phyloP scores from a whole-genome alignment of 2,797 vertebrate genomes.

The Emys orbicularis region DNA sequence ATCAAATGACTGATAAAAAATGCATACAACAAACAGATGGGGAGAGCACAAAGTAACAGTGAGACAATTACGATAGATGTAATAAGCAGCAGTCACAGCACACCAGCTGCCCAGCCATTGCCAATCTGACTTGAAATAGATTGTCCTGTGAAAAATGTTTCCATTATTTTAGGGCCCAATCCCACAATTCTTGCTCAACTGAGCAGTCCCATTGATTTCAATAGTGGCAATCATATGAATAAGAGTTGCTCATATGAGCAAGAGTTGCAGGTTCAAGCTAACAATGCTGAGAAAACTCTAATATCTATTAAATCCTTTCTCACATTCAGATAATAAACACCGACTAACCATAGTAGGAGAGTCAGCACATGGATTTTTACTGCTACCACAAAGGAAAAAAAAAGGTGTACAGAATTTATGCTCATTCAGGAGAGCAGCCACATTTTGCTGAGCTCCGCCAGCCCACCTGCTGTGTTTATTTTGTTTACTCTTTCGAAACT shows the following conservation, averaged over 20 bases:
- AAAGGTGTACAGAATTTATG: background rate
- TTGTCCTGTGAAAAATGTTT: background rate
- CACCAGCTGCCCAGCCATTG: background rate
- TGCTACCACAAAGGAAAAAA: background rate
- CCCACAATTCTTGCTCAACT: background rate
- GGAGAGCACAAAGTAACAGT: background rate
- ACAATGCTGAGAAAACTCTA: background rate
- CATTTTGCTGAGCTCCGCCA: background rate
- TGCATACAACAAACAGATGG: background rate
- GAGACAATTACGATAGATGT: background rate
- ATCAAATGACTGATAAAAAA: background rate
- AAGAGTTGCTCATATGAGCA: background rate
- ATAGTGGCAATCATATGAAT: background rate
- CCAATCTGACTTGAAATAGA: background rate
- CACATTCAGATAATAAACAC: background rate
- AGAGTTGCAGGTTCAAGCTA: background rate
- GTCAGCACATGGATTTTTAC: background rate
- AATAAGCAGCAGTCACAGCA: background rate
- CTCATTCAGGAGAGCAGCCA: background rate
- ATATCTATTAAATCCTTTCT: background rate
- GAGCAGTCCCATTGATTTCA: background rate
- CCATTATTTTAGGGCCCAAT: background rate
- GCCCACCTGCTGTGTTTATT: background rate
- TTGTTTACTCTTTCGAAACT: background rate
- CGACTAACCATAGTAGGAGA: background rate